Evolutionary conservation across 2,113 vertebrate species (phyloP), one percentile per base, ranked within the genome.

Genomic region (Halichoerus grypus): DNA sequence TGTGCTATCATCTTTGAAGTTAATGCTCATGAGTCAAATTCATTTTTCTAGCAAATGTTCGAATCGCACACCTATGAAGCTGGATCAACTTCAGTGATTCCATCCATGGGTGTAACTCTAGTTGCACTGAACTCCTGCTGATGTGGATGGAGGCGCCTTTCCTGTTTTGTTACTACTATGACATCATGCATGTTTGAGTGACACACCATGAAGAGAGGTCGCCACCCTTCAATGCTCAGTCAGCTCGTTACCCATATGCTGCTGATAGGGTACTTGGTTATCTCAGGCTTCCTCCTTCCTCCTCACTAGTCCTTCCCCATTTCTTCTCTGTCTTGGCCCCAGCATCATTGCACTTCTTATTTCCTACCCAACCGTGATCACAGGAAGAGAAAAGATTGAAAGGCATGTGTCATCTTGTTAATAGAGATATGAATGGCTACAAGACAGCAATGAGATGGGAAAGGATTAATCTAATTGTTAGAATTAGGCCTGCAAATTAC

Each of bases 111-210:
- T 88, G 69, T 92, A 76, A 92, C 79, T 86, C 86, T 67, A 15
- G 49, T 42, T 84, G 42, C 87, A 72, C 0, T 51, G 67, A 65
- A 53, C 59, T 21, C 22, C n/a, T 88, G 87, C 46, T 51, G 63
- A 69, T 36, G n/a, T 81, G 57, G 63, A n/a, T 84, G 53, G 63
- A 92, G 61, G 69, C 86, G 91, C 18, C 79, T 61, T 97, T 95
- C 95, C 89, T 95, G 95, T 82, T 97, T 84, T 57, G 55, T 95
- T 67, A 15, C 53, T 91, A 86, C 93, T 87, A 39, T 93, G 95
- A 94, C 95, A 95, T 98, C 94, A 97, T 4, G 82, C 59, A 19
- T 72, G 15, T 83, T 91, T 89, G 88, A 93, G 61, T 83, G 95
- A 91, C 69, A 82, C 22, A 57, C 81, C 90, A 87, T 61, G 57